phyloP scores from a whole-genome alignment of 2,113 vertebrate genomes.

The Serilophus lunatus region DNA sequence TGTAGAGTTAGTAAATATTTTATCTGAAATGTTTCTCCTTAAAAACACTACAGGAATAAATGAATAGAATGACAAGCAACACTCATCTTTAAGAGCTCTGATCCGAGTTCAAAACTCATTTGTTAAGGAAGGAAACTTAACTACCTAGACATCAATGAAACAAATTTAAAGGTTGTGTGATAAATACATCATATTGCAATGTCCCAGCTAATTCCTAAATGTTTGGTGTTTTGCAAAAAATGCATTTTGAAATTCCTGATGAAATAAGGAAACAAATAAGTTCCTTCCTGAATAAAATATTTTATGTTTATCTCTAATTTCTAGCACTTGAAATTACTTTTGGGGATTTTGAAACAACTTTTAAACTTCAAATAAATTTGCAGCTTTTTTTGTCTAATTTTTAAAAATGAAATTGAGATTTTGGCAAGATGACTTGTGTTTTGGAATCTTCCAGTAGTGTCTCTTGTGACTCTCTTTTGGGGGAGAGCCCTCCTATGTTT shows the following conservation, averaged over 20 bases:
- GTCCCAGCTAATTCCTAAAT: background rate
- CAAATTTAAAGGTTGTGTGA: background rate
- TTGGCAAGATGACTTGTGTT: background rate
- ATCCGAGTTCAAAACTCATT: background rate
- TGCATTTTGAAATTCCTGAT: background rate
- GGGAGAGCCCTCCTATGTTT: background rate
- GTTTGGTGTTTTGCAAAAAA: background rate
- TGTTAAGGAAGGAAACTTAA: background rate
- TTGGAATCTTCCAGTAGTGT: background rate
- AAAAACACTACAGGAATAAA: background rate
- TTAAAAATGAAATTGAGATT: background rate
- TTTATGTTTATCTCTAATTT: background rate
- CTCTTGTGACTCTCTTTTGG: background rate
- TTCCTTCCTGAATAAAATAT: background rate
- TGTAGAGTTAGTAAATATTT: background rate
- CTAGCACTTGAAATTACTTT: background rate
- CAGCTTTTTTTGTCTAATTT: background rate
- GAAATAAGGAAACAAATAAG: background rate
- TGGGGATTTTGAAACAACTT: background rate
- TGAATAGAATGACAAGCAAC: background rate
- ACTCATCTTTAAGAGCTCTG: background rate
- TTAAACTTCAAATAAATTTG: background rate
- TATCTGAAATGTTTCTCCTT: background rate
- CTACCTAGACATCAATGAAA: background rate
- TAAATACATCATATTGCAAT: background rate